Percentiles rank a stretch among this genome's conserved stretches.
These are phyloP conservation scores for Melieria omissa DNA, from an alignment of 2,888 invertebrate genomes.

Conservation along the genomic window DNA sequence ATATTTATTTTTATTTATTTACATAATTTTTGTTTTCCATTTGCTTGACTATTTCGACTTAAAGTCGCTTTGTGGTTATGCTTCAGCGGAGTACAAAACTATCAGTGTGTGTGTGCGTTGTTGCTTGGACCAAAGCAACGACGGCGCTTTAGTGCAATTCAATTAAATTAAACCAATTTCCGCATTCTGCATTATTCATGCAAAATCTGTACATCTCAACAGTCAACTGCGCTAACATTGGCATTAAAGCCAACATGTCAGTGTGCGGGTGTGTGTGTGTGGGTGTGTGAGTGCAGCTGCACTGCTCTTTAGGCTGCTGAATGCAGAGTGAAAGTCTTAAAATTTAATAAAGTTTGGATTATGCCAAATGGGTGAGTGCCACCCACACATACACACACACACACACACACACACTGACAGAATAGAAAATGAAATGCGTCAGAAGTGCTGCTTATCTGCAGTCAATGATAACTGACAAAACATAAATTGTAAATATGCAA, in stretches of 20 bases:
- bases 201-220: background rate
- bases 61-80: too few species aligned
- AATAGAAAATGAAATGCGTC: slow-evolving; percentile 6
- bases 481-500: slow-evolving; percentile 59
- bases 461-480: slow-evolving; percentile 57
- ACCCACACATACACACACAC: slow-evolving; percentile 6
- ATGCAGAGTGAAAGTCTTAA: background rate
- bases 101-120: too few species aligned
- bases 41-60: too few species aligned
- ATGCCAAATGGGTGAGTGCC: background rate
- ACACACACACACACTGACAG: background rate
- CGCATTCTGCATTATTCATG: too few species aligned
- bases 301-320: background rate
- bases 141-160: too few species aligned
- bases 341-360: slow-evolving; percentile 5
- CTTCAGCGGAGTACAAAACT: too few species aligned
- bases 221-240: background rate
- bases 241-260: background rate
- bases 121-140: too few species aligned
- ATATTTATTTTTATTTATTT: too few species aligned
- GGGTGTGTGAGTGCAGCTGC: background rate
- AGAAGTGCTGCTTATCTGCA: slow-evolving; percentile 51
- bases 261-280: background rate
- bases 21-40: too few species aligned
- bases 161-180: too few species aligned